Base-by-base conservation (phyloP, 2,888 invertebrate species). In the Macaria notata region DNA sequence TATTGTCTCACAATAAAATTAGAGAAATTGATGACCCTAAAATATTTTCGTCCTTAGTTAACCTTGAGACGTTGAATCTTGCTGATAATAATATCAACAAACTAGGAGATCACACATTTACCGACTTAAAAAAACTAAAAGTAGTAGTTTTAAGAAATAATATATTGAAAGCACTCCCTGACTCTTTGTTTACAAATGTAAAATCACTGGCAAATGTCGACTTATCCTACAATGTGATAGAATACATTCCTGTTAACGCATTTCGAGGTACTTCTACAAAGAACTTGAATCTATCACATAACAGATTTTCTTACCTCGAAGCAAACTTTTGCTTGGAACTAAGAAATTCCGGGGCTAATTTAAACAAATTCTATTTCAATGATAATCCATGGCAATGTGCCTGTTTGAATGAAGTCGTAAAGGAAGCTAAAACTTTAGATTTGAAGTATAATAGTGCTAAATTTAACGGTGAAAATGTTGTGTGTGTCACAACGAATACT, bases 371-470 rank as follows among this genome's bases (percentile, higher is more conserved):
- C 52, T 79, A 76, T 54, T 84, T 89, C 31, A 79, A 85, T n/a
- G 78, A 83, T n/a, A 90, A 89, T 56, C 88, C 88, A 1, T 89
- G 86, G 86, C 87, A 88, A 52, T 90, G 89, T 63, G 72, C 81
- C 0, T 88, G 89, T 63, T 68, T 88, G 0, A 73, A 69, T 47
- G 79, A 87, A 36, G 55, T 86, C 19, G 36, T 88, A 1, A 76
- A 73, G 43, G 88, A 88, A 68, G 75, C 86, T 0, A 86, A 84
- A 52, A 71, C 58, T n/a, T 69, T 73, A 9, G 68, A 70, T 7
- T 76, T 88, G 30, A 64, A 69, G 19, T 88, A 89, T 53, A 86
- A 84, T 47, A 65, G 53, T 43, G 59, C 56, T 0, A 78, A 78
- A 57, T 85, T 78, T 46, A 74, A 81, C 50, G 89, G 88, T 0